Evolutionary conservation across 2,113 vertebrate genomes (phyloP), one percentile per base, ranked within the genome.

Genomic region (Cranoglanis bouderius): DNA sequence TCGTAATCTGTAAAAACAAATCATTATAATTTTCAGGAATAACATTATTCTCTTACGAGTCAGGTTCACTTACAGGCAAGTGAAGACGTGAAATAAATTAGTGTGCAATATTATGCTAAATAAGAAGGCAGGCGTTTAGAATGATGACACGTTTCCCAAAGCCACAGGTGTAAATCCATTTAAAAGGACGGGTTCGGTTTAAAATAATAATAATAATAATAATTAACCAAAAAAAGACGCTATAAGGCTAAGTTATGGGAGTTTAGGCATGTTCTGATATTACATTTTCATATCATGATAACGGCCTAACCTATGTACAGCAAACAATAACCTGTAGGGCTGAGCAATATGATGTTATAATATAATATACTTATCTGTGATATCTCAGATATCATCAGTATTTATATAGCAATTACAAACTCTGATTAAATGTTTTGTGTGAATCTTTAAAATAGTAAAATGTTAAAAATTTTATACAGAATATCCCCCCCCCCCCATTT

Each of bases 1-100:
- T 40, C 8, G 59, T 72, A 86, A 53, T 91, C 91, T 91, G 85
- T 85, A 83, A 84, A 93, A 93, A 91, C 90, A 91, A 92, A 91
- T 92, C 75, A 85, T 92, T 87, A 77, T 91, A n/a, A 32, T 81
- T 59, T 43, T 70, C 85, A 77, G 59, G 13, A 59, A 40, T 90
- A 91, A 87, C 77, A 89, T 91, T 89, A 65, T 77, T 43, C 65
- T 87, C 38, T 55, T 32, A 14, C 18, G 32, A 55, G n/a, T 67
- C 70, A 63, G 70, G 84, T 89, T 49, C 57, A 63, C 51, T 40
- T 67, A 43, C 32, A 70, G 35, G 35, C 55, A 24, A 26, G 85
- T 57, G 55, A 59, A 59, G 26, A 77, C 2, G 4, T 40, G 8
- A 12, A 80, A 63, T 82, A 51, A 61, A 57, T 55, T 75, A 88